phyloP scores from a whole-genome alignment of 2,113 vertebrate genomes.

The Chionis minor region DNA sequence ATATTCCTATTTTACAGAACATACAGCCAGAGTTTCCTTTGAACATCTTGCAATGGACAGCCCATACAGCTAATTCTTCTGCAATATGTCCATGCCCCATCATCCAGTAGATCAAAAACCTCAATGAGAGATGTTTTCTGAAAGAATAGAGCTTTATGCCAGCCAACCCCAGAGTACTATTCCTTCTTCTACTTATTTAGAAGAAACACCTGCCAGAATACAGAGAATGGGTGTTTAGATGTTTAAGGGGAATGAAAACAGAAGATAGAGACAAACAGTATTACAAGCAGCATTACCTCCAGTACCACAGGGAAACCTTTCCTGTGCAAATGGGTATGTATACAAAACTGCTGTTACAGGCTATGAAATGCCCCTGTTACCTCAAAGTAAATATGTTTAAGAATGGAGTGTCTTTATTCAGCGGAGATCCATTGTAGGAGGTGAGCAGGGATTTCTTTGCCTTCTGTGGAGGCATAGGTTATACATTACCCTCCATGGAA shows the following conservation, averaged over 20 bases:
- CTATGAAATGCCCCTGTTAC: neutral
- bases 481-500: neutral
- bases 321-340: neutral
- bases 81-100: neutral
- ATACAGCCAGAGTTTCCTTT: neutral
- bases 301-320: neutral
- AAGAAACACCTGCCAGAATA: neutral
- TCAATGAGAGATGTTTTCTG: neutral
- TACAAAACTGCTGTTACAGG: neutral
- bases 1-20: neutral
- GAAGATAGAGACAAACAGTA: neutral
- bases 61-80: neutral
- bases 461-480: neutral
- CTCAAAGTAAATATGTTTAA: conserved; percentile 4
- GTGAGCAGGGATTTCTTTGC: neutral
- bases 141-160: neutral
- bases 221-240: neutral
- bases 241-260: neutral
- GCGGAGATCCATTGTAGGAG: neutral
- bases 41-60: neutral
- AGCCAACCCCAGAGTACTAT: neutral
- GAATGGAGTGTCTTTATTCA: neutral
- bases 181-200: neutral
- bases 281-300: neutral
- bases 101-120: neutral